Evolutionary conservation across 1,140 invertebrate species (phyloP).

Genomic region (Nasonia vitripennis): DNA sequence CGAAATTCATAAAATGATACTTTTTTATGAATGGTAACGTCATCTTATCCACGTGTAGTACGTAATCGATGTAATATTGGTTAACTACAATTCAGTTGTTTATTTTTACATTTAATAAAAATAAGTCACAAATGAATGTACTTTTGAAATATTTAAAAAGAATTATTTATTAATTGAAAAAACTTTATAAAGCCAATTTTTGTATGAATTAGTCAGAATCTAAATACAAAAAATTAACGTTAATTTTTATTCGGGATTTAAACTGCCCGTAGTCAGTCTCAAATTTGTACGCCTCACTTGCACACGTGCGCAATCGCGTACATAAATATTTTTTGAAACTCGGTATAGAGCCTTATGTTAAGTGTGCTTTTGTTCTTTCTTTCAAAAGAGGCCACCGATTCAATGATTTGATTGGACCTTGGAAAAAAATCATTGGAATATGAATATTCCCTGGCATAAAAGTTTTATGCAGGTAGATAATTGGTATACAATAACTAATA

Average conservation of each 20-base stretch:
- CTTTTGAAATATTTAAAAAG: background rate
- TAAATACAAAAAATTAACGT: background rate
- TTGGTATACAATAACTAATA: too few species aligned
- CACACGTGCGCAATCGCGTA: background rate
- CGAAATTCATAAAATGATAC: background rate
- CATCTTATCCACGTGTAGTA: background rate
- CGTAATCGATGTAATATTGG: background rate
- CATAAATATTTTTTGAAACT: background rate
- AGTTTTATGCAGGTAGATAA: too few species aligned
- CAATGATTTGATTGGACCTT: background rate
- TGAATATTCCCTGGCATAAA: background rate
- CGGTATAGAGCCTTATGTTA: background rate
- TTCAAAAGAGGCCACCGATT: background rate
- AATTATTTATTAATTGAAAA: too few species aligned
- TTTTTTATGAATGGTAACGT: background rate
- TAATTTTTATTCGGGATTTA: background rate
- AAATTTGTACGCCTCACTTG: background rate
- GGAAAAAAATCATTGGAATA: background rate
- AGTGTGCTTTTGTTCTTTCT: background rate
- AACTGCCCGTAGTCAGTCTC: constrained; percentile 1
- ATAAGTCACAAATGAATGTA: background rate
- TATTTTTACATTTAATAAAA: background rate
- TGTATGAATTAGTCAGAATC: background rate
- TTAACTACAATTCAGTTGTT: background rate
- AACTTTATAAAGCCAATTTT: background rate